Conservation (phyloP, 2,113 vertebrate species). For the Oryzias celebensis region DNA sequence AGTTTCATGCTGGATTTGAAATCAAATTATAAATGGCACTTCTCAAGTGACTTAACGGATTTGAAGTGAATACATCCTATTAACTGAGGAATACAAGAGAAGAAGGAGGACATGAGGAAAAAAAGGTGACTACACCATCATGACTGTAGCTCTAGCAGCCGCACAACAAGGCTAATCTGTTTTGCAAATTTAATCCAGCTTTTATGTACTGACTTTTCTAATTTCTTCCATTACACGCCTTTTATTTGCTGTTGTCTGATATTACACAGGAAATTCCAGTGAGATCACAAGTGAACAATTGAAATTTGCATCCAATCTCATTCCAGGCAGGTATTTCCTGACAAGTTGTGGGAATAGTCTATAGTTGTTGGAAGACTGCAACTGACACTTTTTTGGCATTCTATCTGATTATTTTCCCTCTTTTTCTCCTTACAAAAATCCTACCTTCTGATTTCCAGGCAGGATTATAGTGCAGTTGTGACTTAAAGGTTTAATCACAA, state of each 20-base stretch:
- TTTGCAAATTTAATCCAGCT: conserved; percentile 99
- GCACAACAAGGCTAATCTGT: conserved; percentile 96
- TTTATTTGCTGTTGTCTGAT: conserved; percentile 95
- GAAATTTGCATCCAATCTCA: conserved; percentile 73
- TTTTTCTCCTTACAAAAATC: conserved; percentile 21
- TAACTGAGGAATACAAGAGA: conserved; percentile 84
- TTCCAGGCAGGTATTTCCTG: conserved; percentile 32
- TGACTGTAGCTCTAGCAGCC: conserved; percentile 85
- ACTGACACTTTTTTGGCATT: conserved; percentile 52
- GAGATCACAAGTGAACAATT: conserved; percentile 88
- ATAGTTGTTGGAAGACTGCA: conserved; percentile 44
- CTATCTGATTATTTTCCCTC: neutral
- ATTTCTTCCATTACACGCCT: conserved; percentile 95
- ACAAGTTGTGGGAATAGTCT: conserved; percentile 48
- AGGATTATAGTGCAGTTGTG: conserved; percentile 69
- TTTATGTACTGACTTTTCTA: conserved; percentile 90
- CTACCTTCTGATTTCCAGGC: conserved; percentile 47
- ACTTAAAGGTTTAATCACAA: conserved; percentile 69
- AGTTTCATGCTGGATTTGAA: conserved; percentile 91
- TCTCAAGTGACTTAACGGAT: conserved; percentile 97
- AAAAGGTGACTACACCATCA: conserved; percentile 78
- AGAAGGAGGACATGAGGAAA: conserved; percentile 40
- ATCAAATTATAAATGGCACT: conserved; percentile 91
- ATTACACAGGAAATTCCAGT: conserved; percentile 84
- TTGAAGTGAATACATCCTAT: conserved; percentile 95